Percentiles rank a stretch among this genome's conserved stretches.
Conservation (phyloP, 2,797 vertebrate species). For the Telmatherina bonti region DNA sequence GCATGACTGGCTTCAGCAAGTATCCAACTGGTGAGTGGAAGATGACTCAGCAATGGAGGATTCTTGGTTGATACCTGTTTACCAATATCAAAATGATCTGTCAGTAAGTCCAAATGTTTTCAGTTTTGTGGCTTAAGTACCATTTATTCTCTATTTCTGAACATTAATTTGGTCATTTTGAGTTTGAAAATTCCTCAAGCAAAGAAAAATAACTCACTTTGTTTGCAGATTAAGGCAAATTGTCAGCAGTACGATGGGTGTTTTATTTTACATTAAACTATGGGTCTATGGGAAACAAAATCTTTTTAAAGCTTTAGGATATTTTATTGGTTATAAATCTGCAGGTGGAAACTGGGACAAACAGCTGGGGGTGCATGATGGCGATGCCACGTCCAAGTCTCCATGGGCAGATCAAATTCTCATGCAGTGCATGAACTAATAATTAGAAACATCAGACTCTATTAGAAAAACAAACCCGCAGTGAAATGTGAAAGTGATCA, state of each 20-base stretch:
- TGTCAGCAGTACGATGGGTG: not conserved
- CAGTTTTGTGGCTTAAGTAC: not conserved
- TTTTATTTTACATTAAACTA: not conserved
- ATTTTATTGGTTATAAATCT: constrained; percentile 5
- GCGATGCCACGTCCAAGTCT: not conserved
- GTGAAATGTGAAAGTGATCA: not conserved
- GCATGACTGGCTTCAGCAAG: not conserved
- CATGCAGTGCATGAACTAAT: not conserved
- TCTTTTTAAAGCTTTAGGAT: not conserved
- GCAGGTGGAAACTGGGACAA: constrained; percentile 3
- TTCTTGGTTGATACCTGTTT: not conserved
- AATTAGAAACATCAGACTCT: not conserved
- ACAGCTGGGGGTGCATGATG: not conserved
- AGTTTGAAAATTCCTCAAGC: not conserved
- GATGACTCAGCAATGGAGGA: not conserved
- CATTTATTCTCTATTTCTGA: not conserved
- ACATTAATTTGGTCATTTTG: not conserved
- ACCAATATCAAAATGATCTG: not conserved
- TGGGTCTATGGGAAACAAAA: not conserved
- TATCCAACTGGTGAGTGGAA: not conserved
- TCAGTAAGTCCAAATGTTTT: not conserved
- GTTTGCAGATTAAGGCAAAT: not conserved
- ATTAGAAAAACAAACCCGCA: not conserved
- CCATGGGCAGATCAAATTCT: not conserved
- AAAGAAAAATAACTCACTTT: not conserved